A percentile compares a stretch with the other conserved stretches of the same genome.
These are phyloP conservation scores for Moxostoma hubbsi DNA, from an alignment of 2,797 vertebrate species.

Conservation along the genomic window DNA sequence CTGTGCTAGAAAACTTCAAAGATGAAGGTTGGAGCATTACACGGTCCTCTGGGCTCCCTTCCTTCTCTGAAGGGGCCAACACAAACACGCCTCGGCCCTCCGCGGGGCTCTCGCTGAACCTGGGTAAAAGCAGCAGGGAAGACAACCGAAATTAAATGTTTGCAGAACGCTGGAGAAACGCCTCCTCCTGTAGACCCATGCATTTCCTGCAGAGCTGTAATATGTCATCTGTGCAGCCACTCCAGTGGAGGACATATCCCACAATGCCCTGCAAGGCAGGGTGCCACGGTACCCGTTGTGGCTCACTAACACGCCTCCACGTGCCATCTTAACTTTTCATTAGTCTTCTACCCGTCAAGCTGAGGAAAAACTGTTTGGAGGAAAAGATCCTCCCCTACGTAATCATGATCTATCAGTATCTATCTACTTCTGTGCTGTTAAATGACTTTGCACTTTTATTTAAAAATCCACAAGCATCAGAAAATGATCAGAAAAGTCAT, in stretches of 20 bases:
- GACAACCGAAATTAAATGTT: conserved; percentile 65
- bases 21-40: conserved; percentile 26
- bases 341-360: conserved; percentile 63
- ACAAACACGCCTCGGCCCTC: conserved; percentile 54
- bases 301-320: conserved; percentile 66
- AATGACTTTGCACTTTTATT: conserved; percentile 36
- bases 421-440: conserved; percentile 16
- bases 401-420: conserved; percentile 21
- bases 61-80: conserved; percentile 56
- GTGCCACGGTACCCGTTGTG: conserved; percentile 59
- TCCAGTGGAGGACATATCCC: conserved; percentile 59
- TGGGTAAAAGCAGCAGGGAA: conserved; percentile 61
- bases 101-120: conserved; percentile 56
- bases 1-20: conserved; percentile 37
- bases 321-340: conserved; percentile 72
- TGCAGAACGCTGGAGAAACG: conserved; percentile 54
- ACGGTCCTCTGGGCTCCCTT: conserved; percentile 32
- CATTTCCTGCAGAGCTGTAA: conserved; percentile 58
- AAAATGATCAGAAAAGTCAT: neutral
- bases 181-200: conserved; percentile 58
- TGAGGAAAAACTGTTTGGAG: conserved; percentile 36
- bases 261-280: conserved; percentile 66
- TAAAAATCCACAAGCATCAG: neutral
- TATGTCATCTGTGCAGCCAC: conserved; percentile 62
- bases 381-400: conserved; percentile 8